Conservation (phyloP, 2,888 invertebrate species). For the Timema podura region DNA sequence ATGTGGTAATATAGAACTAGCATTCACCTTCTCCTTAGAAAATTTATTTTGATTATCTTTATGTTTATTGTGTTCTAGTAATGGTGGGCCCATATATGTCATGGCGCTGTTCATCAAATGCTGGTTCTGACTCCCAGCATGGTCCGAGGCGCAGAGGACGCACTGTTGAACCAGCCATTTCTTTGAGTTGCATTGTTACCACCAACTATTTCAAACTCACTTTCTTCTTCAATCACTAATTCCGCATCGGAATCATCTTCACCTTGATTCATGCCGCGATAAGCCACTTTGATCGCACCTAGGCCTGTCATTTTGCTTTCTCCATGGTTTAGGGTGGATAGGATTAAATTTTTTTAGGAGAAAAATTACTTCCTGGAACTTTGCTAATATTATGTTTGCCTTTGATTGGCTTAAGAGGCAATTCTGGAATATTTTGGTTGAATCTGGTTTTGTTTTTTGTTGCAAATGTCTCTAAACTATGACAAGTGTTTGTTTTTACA, state of each 20-base stretch:
- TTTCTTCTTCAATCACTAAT: conserved; percentile 28
- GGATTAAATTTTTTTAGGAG: neutral
- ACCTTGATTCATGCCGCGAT: conserved; percentile 4
- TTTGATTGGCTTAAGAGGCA: neutral
- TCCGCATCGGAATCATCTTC: conserved; percentile 27
- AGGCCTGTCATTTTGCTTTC: neutral
- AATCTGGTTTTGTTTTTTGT: neutral
- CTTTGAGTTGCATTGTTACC: neutral
- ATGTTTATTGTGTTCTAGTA: no score
- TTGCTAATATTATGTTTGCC: neutral
- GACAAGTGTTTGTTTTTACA: neutral
- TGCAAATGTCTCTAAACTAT: neutral
- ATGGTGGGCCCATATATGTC: neutral
- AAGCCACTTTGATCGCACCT: conserved; percentile 11
- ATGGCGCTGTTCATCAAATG: neutral
- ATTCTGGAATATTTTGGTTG: neutral
- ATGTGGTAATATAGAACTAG: no score
- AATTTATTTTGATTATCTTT: neutral
- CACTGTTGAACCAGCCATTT: neutral
- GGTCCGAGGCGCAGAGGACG: neutral
- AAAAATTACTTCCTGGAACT: neutral
- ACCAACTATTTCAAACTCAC: conserved; percentile 23
- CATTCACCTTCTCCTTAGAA: neutral
- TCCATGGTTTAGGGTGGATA: neutral
- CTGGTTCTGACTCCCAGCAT: no score